Base-by-base conservation (phyloP, 2,113 vertebrate species). In the Salvator merianae region DNA sequence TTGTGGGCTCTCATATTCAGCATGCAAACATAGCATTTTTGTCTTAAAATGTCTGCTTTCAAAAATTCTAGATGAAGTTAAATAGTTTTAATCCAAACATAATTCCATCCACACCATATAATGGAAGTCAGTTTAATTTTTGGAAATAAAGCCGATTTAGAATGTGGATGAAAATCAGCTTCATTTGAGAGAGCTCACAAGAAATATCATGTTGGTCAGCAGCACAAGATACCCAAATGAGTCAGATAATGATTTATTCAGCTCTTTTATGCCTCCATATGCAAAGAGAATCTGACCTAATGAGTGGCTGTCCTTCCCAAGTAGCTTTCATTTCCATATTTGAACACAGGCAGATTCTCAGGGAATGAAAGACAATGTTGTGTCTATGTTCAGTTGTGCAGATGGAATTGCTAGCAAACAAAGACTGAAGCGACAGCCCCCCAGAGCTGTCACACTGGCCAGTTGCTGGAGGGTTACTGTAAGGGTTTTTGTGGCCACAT, bases 21-120 rank as follows among this genome's bases (percentile, higher is more conserved):
- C 77, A 91, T 87, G 85, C 20, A 88, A 87, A 87, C 84, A 91
- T 87, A 92, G 89, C 65, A 73, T 38, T 79, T 90, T 88, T 81
- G 7, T 84, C 32, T 79, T 80, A 80, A 87, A 86, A 81, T 65
- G 77, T 8, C 40, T 89, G 72, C 87, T 88, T 85, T 84, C 22
- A 59, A 28, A 84, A 84, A 89, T 91, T 93, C 93, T 87, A 91
- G 62, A 0, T 0, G 79, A 92, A 88, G 91, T 90, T 93, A 91
- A 90, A 87, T 87, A 0, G 81, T 82, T 93, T 77, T 91, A 89
- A 91, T 75, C 75, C 69, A 82, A 50, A 77, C 76, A 32, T 78
- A 84, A 85, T 85, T 73, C 83, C 77, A 84, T 59, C 32, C 30
- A 63, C 62, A 38, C 65, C 85, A 7, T 59, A 79, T 7, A 62